A percentile compares a stretch with the other conserved stretches of the same genome.
Conservation (phyloP, 2,888 invertebrate species). For the Didymodactylos carnosus region DNA sequence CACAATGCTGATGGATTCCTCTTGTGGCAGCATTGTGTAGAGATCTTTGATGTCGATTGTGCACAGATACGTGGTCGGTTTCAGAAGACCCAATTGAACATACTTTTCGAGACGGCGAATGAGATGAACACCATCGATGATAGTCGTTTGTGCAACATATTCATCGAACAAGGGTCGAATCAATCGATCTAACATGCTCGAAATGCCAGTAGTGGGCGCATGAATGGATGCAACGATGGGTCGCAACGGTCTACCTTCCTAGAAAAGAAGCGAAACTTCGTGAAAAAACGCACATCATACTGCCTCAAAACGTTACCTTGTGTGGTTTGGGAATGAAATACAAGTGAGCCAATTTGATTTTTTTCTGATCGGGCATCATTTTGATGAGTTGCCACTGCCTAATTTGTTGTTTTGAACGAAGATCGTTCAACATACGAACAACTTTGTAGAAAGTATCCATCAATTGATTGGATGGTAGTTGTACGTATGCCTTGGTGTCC, state of each 20-base stretch:
- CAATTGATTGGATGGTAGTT: not conserved
- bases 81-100: not conserved
- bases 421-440: not conserved
- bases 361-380: not conserved
- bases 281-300: not conserved
- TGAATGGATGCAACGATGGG: not conserved
- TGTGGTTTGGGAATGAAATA: not conserved
- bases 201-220: not conserved
- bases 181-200: not conserved
- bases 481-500: not conserved
- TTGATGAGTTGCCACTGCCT: not conserved
- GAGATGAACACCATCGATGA: not conserved
- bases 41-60: not conserved
- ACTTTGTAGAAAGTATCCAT: not conserved
- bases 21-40: not conserved
- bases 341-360: not conserved
- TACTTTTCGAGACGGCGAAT: not conserved
- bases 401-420: not conserved
- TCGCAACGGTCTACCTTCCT: not conserved
- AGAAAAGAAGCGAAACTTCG: not conserved
- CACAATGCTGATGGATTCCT: not conserved
- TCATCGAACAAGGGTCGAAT: not conserved
- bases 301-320: not conserved
- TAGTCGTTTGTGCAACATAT: not conserved
- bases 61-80: not conserved